phyloP scores from a whole-genome alignment of 1,140 invertebrate genomes.

The Drosophila suzukii region DNA sequence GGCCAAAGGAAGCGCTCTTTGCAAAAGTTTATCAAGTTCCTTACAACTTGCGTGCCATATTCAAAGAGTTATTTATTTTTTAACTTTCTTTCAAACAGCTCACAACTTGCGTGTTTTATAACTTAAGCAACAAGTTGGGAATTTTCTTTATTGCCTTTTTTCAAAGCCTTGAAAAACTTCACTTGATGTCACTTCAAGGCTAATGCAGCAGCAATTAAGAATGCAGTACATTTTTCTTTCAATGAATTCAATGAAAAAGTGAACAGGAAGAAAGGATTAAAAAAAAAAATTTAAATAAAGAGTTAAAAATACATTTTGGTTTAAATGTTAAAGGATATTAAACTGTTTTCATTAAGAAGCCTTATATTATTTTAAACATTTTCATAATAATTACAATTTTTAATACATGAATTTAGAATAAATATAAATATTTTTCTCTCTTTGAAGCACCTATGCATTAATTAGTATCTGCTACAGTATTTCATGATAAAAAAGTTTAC shows the following conservation, averaged over 20 bases:
- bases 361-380: too few relatives aligned
- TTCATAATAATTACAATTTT: too few relatives aligned
- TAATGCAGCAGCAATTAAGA: slow-evolving; percentile 14
- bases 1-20: neutral
- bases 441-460: too few relatives aligned
- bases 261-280: too few relatives aligned
- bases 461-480: neutral
- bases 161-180: neutral
- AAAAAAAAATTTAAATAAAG: too few relatives aligned
- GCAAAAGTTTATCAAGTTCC: slow-evolving; percentile 14
- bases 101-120: slow-evolving; percentile 9
- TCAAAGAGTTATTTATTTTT: slow-evolving; percentile 5
- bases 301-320: too few relatives aligned
- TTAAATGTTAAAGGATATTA: too few relatives aligned
- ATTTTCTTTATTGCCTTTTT: neutral
- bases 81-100: slow-evolving; percentile 10
- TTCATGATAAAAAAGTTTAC: neutral
- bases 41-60: slow-evolving; percentile 10
- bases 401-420: too few relatives aligned
- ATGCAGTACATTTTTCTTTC: neutral
- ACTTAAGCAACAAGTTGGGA: slow-evolving; percentile 15
- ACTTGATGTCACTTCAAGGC: neutral
- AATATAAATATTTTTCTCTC: too few relatives aligned
- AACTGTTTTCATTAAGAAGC: too few relatives aligned
- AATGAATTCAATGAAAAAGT: neutral